Evolutionary conservation across 2,113 vertebrate species (phyloP).

Genomic region (Alligator sinensis): DNA sequence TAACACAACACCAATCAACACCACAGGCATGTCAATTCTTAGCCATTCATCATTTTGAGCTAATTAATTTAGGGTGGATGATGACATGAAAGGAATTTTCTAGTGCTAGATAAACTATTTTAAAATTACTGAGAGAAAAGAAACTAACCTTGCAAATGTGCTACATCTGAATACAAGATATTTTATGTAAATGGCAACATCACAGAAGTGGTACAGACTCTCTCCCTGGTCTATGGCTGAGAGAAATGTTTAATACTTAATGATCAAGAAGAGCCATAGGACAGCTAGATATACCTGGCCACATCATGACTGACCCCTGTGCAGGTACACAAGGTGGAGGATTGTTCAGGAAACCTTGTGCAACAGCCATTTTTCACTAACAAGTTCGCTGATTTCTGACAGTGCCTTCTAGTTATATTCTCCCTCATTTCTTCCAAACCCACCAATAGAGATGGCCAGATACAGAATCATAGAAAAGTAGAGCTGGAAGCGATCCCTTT

Average conservation of each 20-base stretch:
- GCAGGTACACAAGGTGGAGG: neutral
- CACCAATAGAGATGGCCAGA: no score
- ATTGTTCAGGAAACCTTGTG: neutral
- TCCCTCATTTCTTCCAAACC: no score
- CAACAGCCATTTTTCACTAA: neutral
- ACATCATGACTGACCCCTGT: neutral
- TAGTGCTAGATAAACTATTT: neutral
- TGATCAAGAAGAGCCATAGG: neutral
- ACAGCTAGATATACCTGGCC: neutral
- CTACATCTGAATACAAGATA: neutral
- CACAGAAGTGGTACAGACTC: neutral
- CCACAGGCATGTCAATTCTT: neutral
- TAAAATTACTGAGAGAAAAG: neutral
- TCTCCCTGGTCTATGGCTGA: neutral
- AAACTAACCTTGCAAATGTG: neutral
- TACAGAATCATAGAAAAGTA: no score
- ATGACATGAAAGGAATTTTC: neutral
- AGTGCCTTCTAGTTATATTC: neutral
- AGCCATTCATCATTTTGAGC: neutral
- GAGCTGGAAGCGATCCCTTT: no score
- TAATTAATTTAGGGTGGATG: neutral
- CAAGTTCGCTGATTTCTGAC: neutral
- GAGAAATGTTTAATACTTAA: neutral
- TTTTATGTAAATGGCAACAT: neutral
- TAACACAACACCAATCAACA: neutral